A percentile compares a stretch with the other conserved stretches of the same genome.
Evolutionary conservation across 2,797 vertebrate genomes (phyloP).

Genomic region (Chrysolophus pictus): DNA sequence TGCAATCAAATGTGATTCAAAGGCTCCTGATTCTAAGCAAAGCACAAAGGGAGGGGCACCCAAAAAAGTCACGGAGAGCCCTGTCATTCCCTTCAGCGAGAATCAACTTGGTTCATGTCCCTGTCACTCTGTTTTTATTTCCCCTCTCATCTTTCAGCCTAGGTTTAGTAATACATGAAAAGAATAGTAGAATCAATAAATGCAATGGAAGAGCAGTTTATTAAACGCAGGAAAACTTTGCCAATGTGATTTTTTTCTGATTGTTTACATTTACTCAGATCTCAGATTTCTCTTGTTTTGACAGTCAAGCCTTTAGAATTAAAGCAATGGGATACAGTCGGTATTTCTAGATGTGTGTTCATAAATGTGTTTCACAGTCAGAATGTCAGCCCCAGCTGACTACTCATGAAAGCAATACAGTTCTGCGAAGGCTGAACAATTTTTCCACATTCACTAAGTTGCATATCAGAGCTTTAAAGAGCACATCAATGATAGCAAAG

Average conservation of each 20-base stretch:
- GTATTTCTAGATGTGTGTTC: neutral
- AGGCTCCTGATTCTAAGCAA: slow-evolving; percentile 3
- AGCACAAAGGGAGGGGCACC: neutral
- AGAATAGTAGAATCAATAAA: neutral
- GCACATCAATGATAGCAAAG: neutral
- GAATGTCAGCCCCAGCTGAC: neutral
- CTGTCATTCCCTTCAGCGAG: neutral
- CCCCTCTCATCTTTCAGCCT: neutral
- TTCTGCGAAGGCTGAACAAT: neutral
- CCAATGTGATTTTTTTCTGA: neutral
- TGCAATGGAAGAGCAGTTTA: neutral
- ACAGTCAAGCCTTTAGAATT: neutral
- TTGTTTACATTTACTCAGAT: neutral
- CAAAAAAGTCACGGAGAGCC: neutral
- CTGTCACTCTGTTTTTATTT: neutral
- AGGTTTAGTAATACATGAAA: neutral
- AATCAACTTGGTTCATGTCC: neutral
- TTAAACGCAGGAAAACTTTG: neutral
- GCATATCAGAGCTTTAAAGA: neutral
- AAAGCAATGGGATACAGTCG: neutral
- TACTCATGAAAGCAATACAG: neutral
- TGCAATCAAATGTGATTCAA: neutral
- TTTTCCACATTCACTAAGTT: neutral
- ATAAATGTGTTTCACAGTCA: neutral
- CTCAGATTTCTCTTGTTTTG: neutral